phyloP scores from a whole-genome alignment of 2,888 invertebrate species.

The Aricia artaxerxes region DNA sequence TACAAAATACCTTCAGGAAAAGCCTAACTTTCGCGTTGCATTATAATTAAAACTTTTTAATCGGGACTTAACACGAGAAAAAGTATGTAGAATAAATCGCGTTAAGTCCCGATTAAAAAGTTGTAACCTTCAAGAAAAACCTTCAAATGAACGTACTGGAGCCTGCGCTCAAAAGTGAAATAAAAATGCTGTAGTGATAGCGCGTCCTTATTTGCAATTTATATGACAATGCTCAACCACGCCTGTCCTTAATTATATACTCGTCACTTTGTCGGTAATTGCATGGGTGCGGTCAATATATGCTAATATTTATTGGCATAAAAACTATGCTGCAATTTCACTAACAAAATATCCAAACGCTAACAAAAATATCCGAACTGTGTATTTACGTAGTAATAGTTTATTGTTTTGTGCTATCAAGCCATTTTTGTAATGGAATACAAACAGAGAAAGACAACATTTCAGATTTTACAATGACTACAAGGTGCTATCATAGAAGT shows the following conservation, averaged over 20 bases:
- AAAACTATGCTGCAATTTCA: background rate
- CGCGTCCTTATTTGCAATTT: conserved; percentile 37
- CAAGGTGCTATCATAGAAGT: too few relatives aligned
- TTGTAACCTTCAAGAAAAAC: background rate
- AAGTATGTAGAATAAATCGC: too few relatives aligned
- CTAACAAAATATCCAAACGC: background rate
- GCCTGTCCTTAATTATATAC: conserved; percentile 46
- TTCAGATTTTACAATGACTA: too few relatives aligned
- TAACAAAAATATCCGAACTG: too few relatives aligned
- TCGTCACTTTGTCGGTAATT: conserved; percentile 39
- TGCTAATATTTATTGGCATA: background rate
- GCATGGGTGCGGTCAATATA: conserved; percentile 29
- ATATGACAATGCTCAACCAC: conserved; percentile 37
- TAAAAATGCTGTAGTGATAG: conserved; percentile 9
- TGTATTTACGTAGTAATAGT: too few relatives aligned
- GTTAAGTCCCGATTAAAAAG: too few relatives aligned
- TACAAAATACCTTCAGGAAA: background rate
- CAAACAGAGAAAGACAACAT: too few relatives aligned
- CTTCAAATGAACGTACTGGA: background rate
- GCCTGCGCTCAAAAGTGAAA: background rate
- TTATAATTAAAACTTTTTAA: too few relatives aligned
- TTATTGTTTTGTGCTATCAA: too few relatives aligned
- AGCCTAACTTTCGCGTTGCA: too few relatives aligned
- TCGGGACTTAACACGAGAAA: too few relatives aligned
- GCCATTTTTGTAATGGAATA: too few relatives aligned